Conservation (phyloP, 2,888 invertebrate species). For the Tubulanus polymorphus region DNA sequence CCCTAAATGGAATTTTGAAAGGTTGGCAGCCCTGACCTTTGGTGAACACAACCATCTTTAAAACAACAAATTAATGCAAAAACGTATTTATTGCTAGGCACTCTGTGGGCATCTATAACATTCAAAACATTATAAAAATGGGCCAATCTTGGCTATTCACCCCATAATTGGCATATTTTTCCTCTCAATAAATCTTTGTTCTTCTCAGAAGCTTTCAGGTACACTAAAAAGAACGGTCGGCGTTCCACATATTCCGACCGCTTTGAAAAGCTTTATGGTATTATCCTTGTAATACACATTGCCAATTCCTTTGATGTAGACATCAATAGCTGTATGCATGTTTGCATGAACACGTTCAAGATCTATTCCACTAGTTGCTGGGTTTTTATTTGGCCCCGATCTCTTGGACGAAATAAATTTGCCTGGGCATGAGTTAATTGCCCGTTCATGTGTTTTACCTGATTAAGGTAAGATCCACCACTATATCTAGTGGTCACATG, state of each 20-base stretch:
- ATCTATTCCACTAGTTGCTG: neutral
- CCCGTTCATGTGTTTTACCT: neutral
- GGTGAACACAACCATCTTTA: too few species aligned
- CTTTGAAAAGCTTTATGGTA: neutral
- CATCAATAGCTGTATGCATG: neutral
- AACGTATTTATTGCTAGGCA: too few species aligned
- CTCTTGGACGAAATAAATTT: neutral
- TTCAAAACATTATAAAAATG: neutral
- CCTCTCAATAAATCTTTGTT: neutral
- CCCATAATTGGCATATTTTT: neutral
- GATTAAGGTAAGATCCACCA: neutral
- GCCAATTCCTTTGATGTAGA: neutral
- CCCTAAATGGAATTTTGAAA: too few species aligned
- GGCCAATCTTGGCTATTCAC: neutral
- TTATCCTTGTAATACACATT: neutral
- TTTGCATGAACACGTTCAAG: neutral
- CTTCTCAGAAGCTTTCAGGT: neutral
- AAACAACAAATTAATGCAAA: too few species aligned
- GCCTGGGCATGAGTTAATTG: neutral
- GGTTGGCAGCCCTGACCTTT: too few species aligned
- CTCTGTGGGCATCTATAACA: neutral
- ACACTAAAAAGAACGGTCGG: neutral
- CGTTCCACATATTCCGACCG: too few species aligned
- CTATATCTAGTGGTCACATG: slow-evolving; percentile 1
- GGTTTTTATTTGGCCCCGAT: neutral